These are phyloP conservation scores for Smutsia gigantea DNA, from an alignment of 2,797 vertebrate species.

Conservation along the genomic window DNA sequence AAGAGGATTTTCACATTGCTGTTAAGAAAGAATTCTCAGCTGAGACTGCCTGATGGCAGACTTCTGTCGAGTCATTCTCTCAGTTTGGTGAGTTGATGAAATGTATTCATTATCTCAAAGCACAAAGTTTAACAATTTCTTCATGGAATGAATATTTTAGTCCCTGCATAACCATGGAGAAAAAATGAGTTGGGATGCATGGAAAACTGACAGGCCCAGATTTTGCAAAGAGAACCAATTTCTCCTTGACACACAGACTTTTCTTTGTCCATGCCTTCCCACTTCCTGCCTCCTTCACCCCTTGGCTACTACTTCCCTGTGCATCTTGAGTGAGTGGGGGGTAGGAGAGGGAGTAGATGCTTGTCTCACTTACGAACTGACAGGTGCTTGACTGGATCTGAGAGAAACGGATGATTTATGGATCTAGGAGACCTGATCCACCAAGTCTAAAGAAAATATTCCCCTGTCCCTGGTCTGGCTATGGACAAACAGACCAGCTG, in stretches of 20 bases:
- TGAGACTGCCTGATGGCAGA: slow-evolving; percentile 62
- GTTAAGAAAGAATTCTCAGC: slow-evolving; percentile 59
- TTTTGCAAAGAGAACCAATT: slow-evolving; percentile 38
- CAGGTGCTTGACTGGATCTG: neutral
- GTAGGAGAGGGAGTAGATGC: neutral
- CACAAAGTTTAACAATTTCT: slow-evolving; percentile 77
- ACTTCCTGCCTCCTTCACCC: neutral
- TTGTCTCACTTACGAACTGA: neutral
- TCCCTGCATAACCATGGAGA: slow-evolving; percentile 60
- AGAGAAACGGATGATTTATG: neutral
- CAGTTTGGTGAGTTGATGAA: slow-evolving; percentile 78
- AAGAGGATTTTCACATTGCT: slow-evolving; percentile 47
- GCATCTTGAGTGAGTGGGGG: neutral
- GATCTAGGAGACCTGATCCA: neutral
- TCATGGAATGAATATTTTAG: slow-evolving; percentile 74
- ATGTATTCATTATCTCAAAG: slow-evolving; percentile 76
- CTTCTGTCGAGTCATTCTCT: slow-evolving; percentile 63
- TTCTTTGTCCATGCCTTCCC: neutral
- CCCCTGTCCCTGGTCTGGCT: neutral
- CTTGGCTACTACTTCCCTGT: neutral
- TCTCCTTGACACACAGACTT: neutral
- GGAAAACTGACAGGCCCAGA: slow-evolving; percentile 31
- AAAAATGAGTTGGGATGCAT: slow-evolving; percentile 57
- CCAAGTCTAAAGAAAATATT: neutral
- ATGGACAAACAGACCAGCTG: neutral